Conservation (phyloP, 2,888 invertebrate genomes). For the Gerris lacustris region DNA sequence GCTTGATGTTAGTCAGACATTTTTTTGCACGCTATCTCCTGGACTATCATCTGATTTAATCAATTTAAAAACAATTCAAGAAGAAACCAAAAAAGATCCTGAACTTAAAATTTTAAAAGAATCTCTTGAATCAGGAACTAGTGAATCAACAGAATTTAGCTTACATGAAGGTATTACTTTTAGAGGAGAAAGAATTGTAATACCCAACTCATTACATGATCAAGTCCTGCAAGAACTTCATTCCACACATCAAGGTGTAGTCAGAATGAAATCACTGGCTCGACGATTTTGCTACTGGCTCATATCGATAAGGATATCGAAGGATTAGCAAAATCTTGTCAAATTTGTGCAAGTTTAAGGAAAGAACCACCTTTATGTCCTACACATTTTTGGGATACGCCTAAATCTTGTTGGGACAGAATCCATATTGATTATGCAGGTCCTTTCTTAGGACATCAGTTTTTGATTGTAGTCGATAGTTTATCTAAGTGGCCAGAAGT, state of each 20-base stretch:
- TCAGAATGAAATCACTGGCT: conserved; percentile 31
- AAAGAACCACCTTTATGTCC: conserved; percentile 27
- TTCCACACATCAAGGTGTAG: conserved; percentile 29
- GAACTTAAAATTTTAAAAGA: conserved; percentile 7
- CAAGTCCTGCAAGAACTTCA: conserved; percentile 29
- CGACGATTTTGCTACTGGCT: conserved; percentile 31
- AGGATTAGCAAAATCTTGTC: conserved; percentile 25
- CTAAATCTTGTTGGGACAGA: conserved; percentile 25
- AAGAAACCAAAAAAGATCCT: conserved; percentile 17
- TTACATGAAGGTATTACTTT: conserved; percentile 17
- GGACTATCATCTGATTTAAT: conserved; percentile 8
- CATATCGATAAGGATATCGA: conserved; percentile 28
- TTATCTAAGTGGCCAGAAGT: conserved; percentile 22
- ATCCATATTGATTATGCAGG: conserved; percentile 6
- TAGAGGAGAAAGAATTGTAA: conserved; percentile 20
- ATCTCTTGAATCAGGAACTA: background rate
- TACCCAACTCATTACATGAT: conserved; percentile 21
- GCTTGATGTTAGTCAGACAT: too few species aligned
- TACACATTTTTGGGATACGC: conserved; percentile 28
- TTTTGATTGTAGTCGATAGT: conserved; percentile 14
- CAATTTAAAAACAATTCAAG: conserved; percentile 6
- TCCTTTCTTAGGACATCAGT: background rate
- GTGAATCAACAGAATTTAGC: background rate
- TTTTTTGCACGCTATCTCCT: too few species aligned
- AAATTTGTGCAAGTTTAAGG: conserved; percentile 26